Evolutionary conservation across 2,888 invertebrate genomes (phyloP), one percentile per base, ranked within the genome.

Genomic region (Hydropsyche betteni): DNA sequence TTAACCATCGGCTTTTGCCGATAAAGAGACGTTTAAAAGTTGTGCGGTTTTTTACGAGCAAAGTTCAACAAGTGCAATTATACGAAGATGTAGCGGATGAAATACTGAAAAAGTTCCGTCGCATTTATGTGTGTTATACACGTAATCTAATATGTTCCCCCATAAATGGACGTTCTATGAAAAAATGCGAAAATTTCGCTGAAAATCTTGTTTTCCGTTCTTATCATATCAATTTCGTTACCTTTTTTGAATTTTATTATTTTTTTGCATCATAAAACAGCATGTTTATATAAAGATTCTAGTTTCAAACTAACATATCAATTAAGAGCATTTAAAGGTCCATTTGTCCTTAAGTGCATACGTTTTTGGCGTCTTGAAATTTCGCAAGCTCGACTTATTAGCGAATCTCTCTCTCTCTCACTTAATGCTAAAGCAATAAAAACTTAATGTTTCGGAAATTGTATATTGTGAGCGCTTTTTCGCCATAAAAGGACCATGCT

Each of bases 1-100:
- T 64, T 64, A 64, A 64, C 24, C 64, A 64, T 64, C 64, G 64
- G 36, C 34, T 64, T 36, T 64, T 36, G 36, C 64, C 64, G 64
- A 64, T 64, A 64, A 64, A 64, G 64, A 64, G 64, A 64, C 64
- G 64, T 64, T 64, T 64, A 64, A 64, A 64, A 64, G 64, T 64
- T 64, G 36, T 24, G 12, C 44, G 44, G 44, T 58, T 64, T 64
- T 64, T 64, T 64, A 64, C 64, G 64, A 64, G 34, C 64, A 8
- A 36, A 64, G 64, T 64, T 64, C 64, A 64, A 64, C 64, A 64
- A 64, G 64, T 64, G 64, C 64, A 64, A 64, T 64, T 64, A 64
- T 64, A 64, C 58, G 64, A 36, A 36, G 36, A 64, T 64, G 64
- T 64, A 36, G 36, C 64, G 64, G 36, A 64, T 64, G 36, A 64